Evolutionary conservation across 1,140 invertebrate genomes (phyloP).

Genomic region (Atta colombica): DNA sequence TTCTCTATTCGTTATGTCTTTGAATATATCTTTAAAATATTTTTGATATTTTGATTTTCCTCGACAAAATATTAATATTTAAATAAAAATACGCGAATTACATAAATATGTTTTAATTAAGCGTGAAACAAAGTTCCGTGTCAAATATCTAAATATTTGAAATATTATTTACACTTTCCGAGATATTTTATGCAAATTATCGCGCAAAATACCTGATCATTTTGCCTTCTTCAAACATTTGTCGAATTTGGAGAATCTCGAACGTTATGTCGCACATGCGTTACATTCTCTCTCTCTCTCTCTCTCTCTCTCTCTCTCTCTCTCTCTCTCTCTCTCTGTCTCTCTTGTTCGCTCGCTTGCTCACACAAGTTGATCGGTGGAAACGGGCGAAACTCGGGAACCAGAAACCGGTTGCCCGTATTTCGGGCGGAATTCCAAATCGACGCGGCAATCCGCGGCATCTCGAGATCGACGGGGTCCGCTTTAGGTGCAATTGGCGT

Average conservation of each 20-base stretch:
- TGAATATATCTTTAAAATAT: background rate
- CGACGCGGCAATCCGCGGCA: slow-evolving; percentile 55
- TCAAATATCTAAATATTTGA: background rate
- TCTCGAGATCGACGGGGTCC: slow-evolving; percentile 61
- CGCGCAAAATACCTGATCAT: slow-evolving; percentile 8
- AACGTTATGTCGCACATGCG: slow-evolving; percentile 1
- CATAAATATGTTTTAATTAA: slow-evolving; percentile 9
- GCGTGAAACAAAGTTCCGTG: background rate
- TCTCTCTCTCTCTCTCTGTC: slow-evolving; percentile 2
- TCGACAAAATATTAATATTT: background rate
- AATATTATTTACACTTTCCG: background rate
- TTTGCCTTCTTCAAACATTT: slow-evolving; percentile 25
- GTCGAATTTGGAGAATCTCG: slow-evolving; percentile 40
- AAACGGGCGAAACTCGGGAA: slow-evolving; percentile 6
- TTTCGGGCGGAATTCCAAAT: slow-evolving; percentile 63
- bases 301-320: slow-evolving; percentile 7
- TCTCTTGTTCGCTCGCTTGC: no score
- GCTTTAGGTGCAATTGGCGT: slow-evolving; percentile 63
- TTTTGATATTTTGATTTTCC: background rate
- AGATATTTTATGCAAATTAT: background rate
- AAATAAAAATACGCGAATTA: background rate
- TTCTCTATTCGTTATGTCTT: background rate
- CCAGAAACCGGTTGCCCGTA: slow-evolving; percentile 47
- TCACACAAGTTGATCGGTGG: background rate
- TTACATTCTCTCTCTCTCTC: background rate